Evolutionary conservation across 2,888 invertebrate genomes (phyloP).

Genomic region (Eurois occulta): DNA sequence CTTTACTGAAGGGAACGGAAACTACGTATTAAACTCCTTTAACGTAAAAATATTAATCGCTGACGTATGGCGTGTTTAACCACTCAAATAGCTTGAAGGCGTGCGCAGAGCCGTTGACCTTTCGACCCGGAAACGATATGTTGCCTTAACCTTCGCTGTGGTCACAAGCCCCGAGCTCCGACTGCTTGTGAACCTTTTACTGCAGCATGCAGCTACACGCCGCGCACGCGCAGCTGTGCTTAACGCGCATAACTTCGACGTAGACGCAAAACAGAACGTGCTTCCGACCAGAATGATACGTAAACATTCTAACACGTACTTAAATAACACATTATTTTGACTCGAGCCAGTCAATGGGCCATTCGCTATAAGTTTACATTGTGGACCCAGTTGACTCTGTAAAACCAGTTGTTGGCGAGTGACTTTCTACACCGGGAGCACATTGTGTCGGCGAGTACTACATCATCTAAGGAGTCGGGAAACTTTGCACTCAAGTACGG

Average conservation of each 20-base stretch:
- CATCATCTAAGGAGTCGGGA: conserved; percentile 52
- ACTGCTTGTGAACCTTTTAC: conserved; percentile 50
- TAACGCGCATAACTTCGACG: conserved; percentile 37
- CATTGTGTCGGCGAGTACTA: conserved; percentile 29
- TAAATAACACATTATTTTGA: conserved; percentile 50
- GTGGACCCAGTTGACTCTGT: conserved; percentile 15
- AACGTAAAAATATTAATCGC: conserved; percentile 31
- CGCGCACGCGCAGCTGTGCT: conserved; percentile 33
- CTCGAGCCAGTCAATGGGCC: conserved; percentile 39
- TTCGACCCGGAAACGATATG: conserved; percentile 77
- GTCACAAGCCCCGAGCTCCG: conserved; percentile 24
- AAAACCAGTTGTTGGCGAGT: conserved; percentile 25
- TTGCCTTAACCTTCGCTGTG: conserved; percentile 75
- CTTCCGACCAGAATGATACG: conserved; percentile 35
- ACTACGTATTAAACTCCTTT: conserved; percentile 1
- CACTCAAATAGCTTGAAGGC: conserved; percentile 49
- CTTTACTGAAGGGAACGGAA: not conserved
- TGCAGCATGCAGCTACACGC: conserved; percentile 27
- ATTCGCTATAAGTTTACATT: conserved; percentile 37
- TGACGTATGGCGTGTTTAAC: conserved; percentile 36
- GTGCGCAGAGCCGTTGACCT: conserved; percentile 74
- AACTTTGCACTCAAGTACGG: conserved; percentile 65
- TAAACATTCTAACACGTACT: conserved; percentile 61
- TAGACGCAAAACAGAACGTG: conserved; percentile 56
- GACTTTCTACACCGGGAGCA: conserved; percentile 44